phyloP scores from a whole-genome alignment of 2,888 invertebrate species.

The Bellardia pandia region DNA sequence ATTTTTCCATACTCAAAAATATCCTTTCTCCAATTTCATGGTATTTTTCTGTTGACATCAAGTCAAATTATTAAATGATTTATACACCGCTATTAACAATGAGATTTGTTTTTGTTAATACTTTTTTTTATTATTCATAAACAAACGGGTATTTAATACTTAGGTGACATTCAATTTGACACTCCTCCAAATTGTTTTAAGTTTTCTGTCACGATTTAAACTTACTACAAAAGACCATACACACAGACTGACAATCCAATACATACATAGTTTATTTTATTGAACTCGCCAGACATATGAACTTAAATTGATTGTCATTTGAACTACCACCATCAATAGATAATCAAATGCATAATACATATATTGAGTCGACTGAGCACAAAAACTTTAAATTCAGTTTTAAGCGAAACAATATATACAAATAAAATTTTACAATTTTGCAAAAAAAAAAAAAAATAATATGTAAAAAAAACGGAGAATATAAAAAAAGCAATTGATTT shows the following conservation, averaged over 20 bases:
- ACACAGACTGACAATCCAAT: neutral
- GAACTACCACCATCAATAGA: conserved; percentile 67
- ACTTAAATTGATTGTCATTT: conserved; percentile 70
- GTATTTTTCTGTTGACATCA: conserved; percentile 23
- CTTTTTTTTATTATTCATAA: neutral
- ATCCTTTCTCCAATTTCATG: conserved; percentile 16
- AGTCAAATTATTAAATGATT: conserved; percentile 29
- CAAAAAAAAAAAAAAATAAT: conserved; percentile 14
- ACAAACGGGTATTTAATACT: neutral
- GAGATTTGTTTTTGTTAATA: neutral
- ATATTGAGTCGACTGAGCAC: neutral
- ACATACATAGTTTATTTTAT: conserved; percentile 26
- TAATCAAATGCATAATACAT: conserved; percentile 52
- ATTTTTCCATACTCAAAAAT: neutral
- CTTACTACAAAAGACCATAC: conserved; percentile 1
- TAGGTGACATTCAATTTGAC: conserved; percentile 72
- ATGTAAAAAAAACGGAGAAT: conserved; percentile 11
- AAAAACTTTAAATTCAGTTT: neutral
- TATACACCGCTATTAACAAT: neutral
- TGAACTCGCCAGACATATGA: conserved; percentile 61
- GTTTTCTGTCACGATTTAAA: conserved; percentile 67
- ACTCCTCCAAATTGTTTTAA: conserved; percentile 72
- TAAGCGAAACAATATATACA: neutral
- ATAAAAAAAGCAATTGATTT: conserved; percentile 60
- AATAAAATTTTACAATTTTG: neutral